Percentiles rank a stretch among this genome's conserved stretches.
These are phyloP conservation scores for Tigriopus californicus DNA, from an alignment of 2,888 invertebrate genomes.

Conservation along the genomic window DNA sequence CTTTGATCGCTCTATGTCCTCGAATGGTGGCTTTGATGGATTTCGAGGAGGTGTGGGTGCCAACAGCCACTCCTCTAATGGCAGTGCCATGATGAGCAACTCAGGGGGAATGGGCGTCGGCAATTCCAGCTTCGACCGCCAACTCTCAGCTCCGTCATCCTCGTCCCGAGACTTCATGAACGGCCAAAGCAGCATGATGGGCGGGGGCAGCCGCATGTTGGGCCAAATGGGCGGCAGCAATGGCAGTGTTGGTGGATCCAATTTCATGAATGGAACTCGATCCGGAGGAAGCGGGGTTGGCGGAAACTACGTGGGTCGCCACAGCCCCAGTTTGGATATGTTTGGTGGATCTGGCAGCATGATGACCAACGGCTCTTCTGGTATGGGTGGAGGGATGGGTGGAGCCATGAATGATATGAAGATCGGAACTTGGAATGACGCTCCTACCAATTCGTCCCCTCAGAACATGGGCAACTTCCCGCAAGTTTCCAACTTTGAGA, in stretches of 20 bases:
- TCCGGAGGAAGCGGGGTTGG: neutral
- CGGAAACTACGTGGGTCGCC: neutral
- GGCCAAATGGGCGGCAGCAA: neutral
- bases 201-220: neutral
- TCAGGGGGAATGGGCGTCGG: too few relatives aligned
- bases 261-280: too few relatives aligned
- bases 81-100: neutral
- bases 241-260: neutral
- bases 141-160: neutral
- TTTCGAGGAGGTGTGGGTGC: neutral
- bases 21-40: neutral
- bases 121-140: neutral
- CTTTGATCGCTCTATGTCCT: neutral
- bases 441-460: neutral
- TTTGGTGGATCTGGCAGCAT: too few relatives aligned
- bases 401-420: slow-evolving; percentile 7
- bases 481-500: slow-evolving; percentile 20
- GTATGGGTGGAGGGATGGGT: neutral
- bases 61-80: neutral
- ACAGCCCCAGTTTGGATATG: neutral
- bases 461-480: slow-evolving; percentile 5
- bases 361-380: neutral
- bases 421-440: slow-evolving; percentile 15
- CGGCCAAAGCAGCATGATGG: neutral
- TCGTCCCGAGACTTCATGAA: neutral